Percentiles rank a stretch among this genome's conserved stretches.
Evolutionary conservation across 2,113 vertebrate genomes (phyloP).

Genomic region (Monopterus albus): DNA sequence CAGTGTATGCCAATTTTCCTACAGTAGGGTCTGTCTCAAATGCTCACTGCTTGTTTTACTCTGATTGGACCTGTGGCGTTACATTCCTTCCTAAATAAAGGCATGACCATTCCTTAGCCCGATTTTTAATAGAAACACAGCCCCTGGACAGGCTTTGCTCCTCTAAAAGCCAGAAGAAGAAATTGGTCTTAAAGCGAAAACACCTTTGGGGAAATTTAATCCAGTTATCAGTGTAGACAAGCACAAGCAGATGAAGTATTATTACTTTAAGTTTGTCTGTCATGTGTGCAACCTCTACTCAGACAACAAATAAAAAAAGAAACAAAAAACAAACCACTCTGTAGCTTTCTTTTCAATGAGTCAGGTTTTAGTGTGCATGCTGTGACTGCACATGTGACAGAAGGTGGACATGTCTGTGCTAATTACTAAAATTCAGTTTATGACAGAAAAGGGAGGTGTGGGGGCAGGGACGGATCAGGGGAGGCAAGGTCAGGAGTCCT

Average conservation of each 20-base stretch:
- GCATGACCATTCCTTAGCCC: background rate
- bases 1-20: background rate
- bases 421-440: constrained; percentile 60
- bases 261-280: background rate
- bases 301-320: constrained; percentile 12
- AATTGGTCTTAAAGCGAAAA: background rate
- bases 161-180: constrained; percentile 11
- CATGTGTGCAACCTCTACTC: constrained; percentile 44
- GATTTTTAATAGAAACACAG: background rate
- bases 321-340: constrained; percentile 37
- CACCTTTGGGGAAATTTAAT: constrained; percentile 8
- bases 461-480: background rate
- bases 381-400: constrained; percentile 46
- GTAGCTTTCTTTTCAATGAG: constrained; percentile 48
- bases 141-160: background rate
- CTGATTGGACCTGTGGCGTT: constrained; percentile 27
- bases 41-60: constrained; percentile 5
- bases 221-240: constrained; percentile 13
- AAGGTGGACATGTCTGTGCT: constrained; percentile 24
- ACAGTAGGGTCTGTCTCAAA: too few species aligned
- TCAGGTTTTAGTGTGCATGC: constrained; percentile 58
- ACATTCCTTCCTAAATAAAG: constrained; percentile 25
- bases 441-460: constrained; percentile 2
- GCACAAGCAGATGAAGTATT: background rate
- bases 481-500: constrained; percentile 88